These are phyloP conservation scores for Oryzias woworae DNA, from an alignment of 2,113 vertebrate species.

Conservation along the genomic window DNA sequence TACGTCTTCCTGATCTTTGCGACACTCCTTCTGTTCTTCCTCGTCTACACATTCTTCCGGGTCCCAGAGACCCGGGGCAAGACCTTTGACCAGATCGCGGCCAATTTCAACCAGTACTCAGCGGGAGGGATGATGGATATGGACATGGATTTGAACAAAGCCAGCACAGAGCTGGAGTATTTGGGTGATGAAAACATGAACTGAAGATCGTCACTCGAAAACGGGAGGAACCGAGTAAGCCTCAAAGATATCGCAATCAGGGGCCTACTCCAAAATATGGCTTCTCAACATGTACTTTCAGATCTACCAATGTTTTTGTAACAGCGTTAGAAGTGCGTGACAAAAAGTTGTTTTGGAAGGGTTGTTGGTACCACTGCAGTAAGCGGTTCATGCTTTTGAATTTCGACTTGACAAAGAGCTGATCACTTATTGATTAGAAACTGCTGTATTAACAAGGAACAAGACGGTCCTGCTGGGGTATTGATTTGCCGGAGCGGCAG, in stretches of 20 bases:
- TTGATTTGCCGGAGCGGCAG: slow-evolving; percentile 9
- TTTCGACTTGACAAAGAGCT: slow-evolving; percentile 17
- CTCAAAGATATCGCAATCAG: slow-evolving; percentile 23
- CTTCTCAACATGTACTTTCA: slow-evolving; percentile 37
- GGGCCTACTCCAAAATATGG: slow-evolving; percentile 23
- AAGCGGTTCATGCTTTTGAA: slow-evolving; percentile 1
- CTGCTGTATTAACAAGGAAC: slow-evolving; percentile 14
- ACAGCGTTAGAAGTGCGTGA: slow-evolving; percentile 34
- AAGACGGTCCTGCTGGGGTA: slow-evolving; percentile 35
- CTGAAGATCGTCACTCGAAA: slow-evolving; percentile 31
- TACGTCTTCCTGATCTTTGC: slow-evolving; percentile 92
- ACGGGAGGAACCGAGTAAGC: slow-evolving; percentile 13
- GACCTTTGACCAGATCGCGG: slow-evolving; percentile 89
- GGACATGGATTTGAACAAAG: slow-evolving; percentile 74
- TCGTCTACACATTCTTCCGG: slow-evolving; percentile 87
- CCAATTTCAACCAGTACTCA: slow-evolving; percentile 74
- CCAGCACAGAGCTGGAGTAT: slow-evolving; percentile 85
- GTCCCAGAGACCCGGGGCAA: slow-evolving; percentile 89
- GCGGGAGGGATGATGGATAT: slow-evolving; percentile 72
- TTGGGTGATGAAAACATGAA: slow-evolving; percentile 75
- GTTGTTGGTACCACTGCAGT: slow-evolving; percentile 24
- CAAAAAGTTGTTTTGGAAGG: slow-evolving; percentile 16
- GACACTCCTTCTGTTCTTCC: slow-evolving; percentile 82
- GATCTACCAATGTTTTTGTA: slow-evolving; percentile 24
- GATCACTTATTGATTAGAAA: neutral